Evolutionary conservation across 1,140 invertebrate species (phyloP), one percentile per base, ranked within the genome.

Genomic region (Zaprionus kolodkinae): DNA sequence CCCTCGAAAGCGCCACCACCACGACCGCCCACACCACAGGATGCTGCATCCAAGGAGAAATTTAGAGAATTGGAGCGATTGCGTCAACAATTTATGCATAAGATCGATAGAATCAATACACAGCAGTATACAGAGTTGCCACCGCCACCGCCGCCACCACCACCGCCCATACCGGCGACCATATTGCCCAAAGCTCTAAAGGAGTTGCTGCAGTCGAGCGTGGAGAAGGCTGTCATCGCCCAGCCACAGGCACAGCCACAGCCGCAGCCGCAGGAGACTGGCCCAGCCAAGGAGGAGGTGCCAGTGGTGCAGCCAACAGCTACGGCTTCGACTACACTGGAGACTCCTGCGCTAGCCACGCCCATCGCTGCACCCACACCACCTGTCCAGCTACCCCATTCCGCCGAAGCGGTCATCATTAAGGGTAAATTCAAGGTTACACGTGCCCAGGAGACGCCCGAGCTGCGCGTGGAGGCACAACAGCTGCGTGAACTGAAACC

Each of bases 381-480:
- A 6, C 21, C 52, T 0, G 6, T 74, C 25, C 77, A 62, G 13
- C 35, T 84, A 62, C 74, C 76, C 10, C 64, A 50, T 5, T 38
- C 50, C 35, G 72, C 75, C 0, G 81, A 74, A 9, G 75, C 83
- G 27, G 57, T 81, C 6, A 76, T 90, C 10, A 87, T 91, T 55
- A 81, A 77, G 59, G 91, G 91, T 25, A 92, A 92, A 63, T 93
- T 93, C 54, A 91, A 82, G 66, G 92, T 93, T 6, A 78, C 88
- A 6, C 81, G 90, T 33, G 85, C 92, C 7, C 93, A 91, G 40
- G 94, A 94, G 63, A 94, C 94, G 1, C 93, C 93, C 1, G 94
- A 94, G 40, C 92, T 94, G 33, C 93, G 93, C 11, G 92, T 92
- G 6, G 63, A 94, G 93, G 90, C 94, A 76, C 27, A 93, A 79